These are phyloP conservation scores for Oreochromis tanganicae DNA, from an alignment of 2,113 vertebrate genomes.

Conservation along the genomic window DNA sequence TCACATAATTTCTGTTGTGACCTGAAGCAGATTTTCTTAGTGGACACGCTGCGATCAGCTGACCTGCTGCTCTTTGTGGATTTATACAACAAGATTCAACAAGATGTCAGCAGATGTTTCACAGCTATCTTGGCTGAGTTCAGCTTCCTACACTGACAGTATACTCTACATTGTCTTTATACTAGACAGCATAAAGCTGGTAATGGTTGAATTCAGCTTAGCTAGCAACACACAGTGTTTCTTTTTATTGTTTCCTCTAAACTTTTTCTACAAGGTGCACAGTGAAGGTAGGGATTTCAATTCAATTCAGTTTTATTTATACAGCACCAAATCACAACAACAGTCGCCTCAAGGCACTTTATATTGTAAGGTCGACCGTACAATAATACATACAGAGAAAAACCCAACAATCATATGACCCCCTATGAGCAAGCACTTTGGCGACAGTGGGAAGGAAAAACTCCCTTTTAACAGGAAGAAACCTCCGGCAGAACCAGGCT, in stretches of 20 bases:
- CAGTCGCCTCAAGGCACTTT: rapidly evolving
- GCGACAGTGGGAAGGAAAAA: background rate
- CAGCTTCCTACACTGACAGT: background rate
- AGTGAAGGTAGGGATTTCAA: background rate
- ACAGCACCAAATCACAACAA: background rate
- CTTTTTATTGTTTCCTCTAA: background rate
- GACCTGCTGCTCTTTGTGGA: background rate
- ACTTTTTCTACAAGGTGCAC: background rate
- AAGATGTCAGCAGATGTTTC: background rate
- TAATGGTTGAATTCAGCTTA: background rate
- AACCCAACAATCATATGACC: background rate
- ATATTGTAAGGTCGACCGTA: rapidly evolving
- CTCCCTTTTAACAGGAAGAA: background rate
- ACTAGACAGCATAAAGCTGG: rapidly evolving
- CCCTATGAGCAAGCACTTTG: background rate
- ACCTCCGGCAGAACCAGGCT: rapidly evolving
- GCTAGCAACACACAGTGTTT: background rate
- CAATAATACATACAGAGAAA: background rate
- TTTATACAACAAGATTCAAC: background rate
- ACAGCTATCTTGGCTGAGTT: background rate
- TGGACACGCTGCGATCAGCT: background rate
- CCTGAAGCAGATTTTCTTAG: background rate
- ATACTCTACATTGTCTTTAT: background rate
- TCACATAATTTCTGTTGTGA: background rate
- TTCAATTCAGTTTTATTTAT: background rate